Percentiles rank a stretch among this genome's conserved stretches.
Evolutionary conservation across 2,888 invertebrate species (phyloP).

Genomic region (Romanomermis culicivorax): DNA sequence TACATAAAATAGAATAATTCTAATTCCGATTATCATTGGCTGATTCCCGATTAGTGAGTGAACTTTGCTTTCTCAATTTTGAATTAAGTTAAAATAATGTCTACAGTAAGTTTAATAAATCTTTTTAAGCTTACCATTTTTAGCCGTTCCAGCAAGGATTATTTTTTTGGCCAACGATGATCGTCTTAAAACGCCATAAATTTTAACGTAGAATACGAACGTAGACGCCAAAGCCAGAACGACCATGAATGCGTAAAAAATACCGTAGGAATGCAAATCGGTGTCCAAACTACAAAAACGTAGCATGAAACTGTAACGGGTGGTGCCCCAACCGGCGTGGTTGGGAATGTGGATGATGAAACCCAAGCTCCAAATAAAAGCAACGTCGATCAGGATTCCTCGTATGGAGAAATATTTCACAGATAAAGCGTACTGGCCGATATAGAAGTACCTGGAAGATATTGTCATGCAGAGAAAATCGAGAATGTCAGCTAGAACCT

Average conservation of each 20-base stretch:
- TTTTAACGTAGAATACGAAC: slow-evolving; percentile 15
- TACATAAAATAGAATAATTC: too few relatives aligned
- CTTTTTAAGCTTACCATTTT: too few relatives aligned
- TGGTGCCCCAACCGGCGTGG: slow-evolving; percentile 19
- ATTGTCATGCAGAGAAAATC: too few relatives aligned
- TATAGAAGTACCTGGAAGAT: background rate
- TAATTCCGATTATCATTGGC: too few relatives aligned
- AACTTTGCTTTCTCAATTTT: too few relatives aligned
- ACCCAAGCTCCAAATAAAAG: background rate
- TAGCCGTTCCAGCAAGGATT: too few relatives aligned
- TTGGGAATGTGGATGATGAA: slow-evolving; percentile 14
- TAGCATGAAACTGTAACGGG: slow-evolving; percentile 13
- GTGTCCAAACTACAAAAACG: slow-evolving; percentile 5
- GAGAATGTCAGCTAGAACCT: too few relatives aligned
- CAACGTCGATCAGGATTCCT: background rate
- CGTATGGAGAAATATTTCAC: background rate
- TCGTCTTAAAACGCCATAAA: slow-evolving; percentile 14
- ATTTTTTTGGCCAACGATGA: background rate
- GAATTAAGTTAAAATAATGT: too few relatives aligned
- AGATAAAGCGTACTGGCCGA: background rate
- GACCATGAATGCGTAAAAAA: slow-evolving; percentile 16
- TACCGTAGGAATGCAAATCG: slow-evolving; percentile 19
- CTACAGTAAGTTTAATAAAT: too few relatives aligned
- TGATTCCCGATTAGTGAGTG: too few relatives aligned
- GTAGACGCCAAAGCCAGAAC: slow-evolving; percentile 16